phyloP scores from a whole-genome alignment of 2,113 vertebrate species.

The Sclerurus mexicanus region DNA sequence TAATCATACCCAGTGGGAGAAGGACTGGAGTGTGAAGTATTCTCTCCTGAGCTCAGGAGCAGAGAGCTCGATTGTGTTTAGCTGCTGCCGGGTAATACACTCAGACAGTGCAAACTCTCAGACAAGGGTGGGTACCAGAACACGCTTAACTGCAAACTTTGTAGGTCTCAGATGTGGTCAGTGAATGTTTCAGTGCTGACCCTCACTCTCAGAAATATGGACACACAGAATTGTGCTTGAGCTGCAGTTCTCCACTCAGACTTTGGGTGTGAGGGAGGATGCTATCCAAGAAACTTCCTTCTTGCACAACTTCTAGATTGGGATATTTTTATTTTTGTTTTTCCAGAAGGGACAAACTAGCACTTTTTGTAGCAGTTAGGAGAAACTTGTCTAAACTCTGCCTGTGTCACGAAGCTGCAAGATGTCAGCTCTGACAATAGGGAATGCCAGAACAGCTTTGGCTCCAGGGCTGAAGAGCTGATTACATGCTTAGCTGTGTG shows the following conservation, averaged over 20 bases:
- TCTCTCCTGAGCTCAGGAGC: constrained; percentile 25
- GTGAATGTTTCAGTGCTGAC: background rate
- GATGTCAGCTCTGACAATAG: background rate
- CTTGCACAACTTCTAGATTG: background rate
- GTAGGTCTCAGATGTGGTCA: background rate
- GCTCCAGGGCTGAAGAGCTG: background rate
- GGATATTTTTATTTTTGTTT: background rate
- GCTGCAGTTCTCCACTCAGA: background rate
- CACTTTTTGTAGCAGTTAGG: background rate
- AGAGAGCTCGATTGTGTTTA: constrained; percentile 28
- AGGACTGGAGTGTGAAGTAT: constrained; percentile 40
- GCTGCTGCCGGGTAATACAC: constrained; percentile 11
- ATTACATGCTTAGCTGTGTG: background rate
- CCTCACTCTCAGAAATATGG: background rate
- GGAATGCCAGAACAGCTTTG: background rate
- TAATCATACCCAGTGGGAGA: constrained; percentile 55
- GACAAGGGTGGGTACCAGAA: constrained; percentile 10
- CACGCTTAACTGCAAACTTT: background rate
- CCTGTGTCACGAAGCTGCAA: background rate
- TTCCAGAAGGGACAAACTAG: background rate
- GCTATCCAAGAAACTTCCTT: background rate
- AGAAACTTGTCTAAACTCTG: background rate
- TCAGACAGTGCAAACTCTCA: background rate
- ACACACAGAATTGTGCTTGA: background rate
- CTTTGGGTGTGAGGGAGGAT: background rate